These are phyloP conservation scores for Merluccius polli DNA, from an alignment of 2,797 vertebrate species.

Conservation along the genomic window DNA sequence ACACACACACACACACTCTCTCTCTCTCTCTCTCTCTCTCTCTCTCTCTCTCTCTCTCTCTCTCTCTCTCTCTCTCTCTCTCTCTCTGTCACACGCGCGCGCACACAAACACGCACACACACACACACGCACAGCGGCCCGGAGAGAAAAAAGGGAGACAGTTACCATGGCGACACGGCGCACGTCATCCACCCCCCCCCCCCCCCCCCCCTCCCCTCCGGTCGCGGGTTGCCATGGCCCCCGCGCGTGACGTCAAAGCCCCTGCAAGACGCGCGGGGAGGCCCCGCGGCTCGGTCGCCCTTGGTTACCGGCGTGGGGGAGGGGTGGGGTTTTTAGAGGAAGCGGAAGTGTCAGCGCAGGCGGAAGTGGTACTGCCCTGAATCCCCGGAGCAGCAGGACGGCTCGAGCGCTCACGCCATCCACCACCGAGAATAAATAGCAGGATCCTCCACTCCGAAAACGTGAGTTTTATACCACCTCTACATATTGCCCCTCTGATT, in stretches of 20 bases:
- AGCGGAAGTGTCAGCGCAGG: conserved; percentile 85
- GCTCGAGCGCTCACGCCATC: conserved; percentile 71
- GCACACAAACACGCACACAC: too few species aligned
- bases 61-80: too few species aligned
- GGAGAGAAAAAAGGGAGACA: conserved; percentile 66
- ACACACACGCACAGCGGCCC: conserved; percentile 34
- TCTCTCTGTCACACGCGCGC: too few species aligned
- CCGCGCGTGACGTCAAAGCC: conserved; percentile 72
- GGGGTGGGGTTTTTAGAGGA: conserved; percentile 77
- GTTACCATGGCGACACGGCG: conserved; percentile 67
- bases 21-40: too few species aligned
- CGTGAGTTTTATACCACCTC: conserved; percentile 68
- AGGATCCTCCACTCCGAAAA: conserved; percentile 63
- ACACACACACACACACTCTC: too few species aligned
- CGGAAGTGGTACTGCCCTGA: conserved; percentile 87
- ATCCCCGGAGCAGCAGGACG: conserved; percentile 78
- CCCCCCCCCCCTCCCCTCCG: too few species aligned
- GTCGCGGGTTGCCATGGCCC: conserved; percentile 72
- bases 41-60: too few species aligned
- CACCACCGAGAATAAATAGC: conserved; percentile 62
- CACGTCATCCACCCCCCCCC: conserved; percentile 68
- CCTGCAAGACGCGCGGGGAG: conserved; percentile 68
- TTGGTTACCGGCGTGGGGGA: conserved; percentile 68
- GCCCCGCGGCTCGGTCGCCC: conserved; percentile 71
- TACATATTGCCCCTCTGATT: conserved; percentile 34